A percentile compares a stretch with the other conserved stretches of the same genome.
phyloP scores from a whole-genome alignment of 2,888 invertebrate genomes.

The Acleris laterana region DNA sequence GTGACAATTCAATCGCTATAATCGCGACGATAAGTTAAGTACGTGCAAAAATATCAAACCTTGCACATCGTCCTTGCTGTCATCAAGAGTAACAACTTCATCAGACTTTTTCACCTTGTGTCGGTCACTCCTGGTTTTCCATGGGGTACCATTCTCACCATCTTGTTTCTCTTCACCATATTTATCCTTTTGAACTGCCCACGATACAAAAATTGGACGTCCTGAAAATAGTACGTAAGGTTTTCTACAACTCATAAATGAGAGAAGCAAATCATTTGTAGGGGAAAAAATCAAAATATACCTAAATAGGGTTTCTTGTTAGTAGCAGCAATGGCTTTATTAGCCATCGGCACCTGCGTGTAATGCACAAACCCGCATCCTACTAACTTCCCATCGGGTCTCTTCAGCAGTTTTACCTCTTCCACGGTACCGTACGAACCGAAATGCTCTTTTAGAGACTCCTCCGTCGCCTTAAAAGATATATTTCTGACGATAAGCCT shows the following conservation, averaged over 20 bases:
- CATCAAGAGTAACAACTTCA: slow-evolving; percentile 44
- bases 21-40: too few species aligned
- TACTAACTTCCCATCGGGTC: slow-evolving; percentile 89
- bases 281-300: slow-evolving; percentile 50
- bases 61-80: slow-evolving; percentile 23
- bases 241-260: background rate
- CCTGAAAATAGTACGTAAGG: slow-evolving; percentile 58
- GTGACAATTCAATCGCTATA: too few species aligned
- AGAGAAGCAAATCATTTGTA: background rate
- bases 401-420: slow-evolving; percentile 90
- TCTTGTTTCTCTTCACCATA: slow-evolving; percentile 71
- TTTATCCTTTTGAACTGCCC: slow-evolving; percentile 92
- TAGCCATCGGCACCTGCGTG: slow-evolving; percentile 89
- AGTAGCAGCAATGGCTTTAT: slow-evolving; percentile 89
- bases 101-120: slow-evolving; percentile 36
- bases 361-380: slow-evolving; percentile 97
- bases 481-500: slow-evolving; percentile 88
- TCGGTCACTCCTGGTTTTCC: slow-evolving; percentile 32
- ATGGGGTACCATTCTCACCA: slow-evolving; percentile 38
- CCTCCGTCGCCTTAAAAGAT: slow-evolving; percentile 89
- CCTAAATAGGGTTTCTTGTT: slow-evolving; percentile 87
- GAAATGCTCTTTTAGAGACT: slow-evolving; percentile 88
- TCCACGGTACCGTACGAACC: slow-evolving; percentile 89
- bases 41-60: slow-evolving; percentile 18
- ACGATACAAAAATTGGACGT: slow-evolving; percentile 90